Conservation (phyloP, 2,797 vertebrate genomes). For the Tamandua tetradactyla region DNA sequence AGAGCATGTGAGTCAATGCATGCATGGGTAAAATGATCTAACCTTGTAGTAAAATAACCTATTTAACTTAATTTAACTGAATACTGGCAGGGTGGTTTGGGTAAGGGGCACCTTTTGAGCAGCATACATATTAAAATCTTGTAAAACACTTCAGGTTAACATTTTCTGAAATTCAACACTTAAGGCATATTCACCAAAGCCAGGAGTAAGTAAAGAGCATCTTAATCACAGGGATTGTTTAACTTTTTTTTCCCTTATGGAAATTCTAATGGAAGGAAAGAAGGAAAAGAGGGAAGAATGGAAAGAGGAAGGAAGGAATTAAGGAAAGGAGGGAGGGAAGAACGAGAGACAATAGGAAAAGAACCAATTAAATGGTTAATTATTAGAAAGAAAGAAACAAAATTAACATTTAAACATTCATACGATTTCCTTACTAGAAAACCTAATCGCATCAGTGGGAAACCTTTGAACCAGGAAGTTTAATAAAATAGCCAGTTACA, state of each 20-base stretch:
- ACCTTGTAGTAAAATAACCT: background rate
- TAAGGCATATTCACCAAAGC: background rate
- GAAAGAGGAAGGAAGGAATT: background rate
- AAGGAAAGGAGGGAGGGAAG: accelerated
- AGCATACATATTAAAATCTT: background rate
- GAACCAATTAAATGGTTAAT: background rate
- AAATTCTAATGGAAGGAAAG: background rate
- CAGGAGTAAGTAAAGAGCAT: background rate
- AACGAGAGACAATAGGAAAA: background rate
- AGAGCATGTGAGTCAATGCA: background rate
- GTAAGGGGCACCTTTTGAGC: background rate
- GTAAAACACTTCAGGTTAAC: background rate
- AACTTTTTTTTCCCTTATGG: background rate
- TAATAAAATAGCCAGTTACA: background rate
- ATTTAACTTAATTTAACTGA: background rate
- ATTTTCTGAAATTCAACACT: slow-evolving; percentile 22
- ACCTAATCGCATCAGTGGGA: background rate
- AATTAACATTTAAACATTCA: background rate
- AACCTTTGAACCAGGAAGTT: background rate
- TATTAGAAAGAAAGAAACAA: background rate
- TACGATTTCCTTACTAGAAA: background rate
- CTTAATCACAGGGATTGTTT: background rate
- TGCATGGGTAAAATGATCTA: background rate
- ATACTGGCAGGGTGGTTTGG: background rate
- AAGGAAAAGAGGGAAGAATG: background rate